Evolutionary conservation across 2,113 vertebrate species (phyloP).

Genomic region (Nestor notabilis): DNA sequence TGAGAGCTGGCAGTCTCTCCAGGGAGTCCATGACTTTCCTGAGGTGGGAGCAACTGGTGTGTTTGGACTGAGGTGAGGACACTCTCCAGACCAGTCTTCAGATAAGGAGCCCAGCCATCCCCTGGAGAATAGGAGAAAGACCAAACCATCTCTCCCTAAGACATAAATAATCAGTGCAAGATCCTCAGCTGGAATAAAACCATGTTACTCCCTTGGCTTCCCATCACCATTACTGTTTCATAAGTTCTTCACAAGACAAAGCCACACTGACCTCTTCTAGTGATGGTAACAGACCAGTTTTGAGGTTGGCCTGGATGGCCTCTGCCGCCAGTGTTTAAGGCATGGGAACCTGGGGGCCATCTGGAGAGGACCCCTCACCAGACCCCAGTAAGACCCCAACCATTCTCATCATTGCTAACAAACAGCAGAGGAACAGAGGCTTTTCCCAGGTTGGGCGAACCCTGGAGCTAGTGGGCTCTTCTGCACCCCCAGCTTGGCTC

Average conservation of each 20-base stretch:
- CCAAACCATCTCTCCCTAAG: neutral
- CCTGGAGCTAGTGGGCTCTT: neutral
- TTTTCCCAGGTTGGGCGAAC: neutral
- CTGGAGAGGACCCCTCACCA: neutral
- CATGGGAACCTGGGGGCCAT: neutral
- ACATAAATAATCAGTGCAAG: neutral
- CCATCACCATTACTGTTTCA: neutral
- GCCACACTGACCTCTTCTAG: neutral
- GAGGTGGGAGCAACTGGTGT: neutral
- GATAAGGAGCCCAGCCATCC: neutral
- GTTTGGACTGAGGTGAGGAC: fast-evolving
- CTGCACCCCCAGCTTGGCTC: neutral
- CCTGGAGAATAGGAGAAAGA: neutral
- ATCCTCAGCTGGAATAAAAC: neutral
- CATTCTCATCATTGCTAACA: neutral
- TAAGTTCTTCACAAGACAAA: neutral
- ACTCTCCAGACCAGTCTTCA: neutral
- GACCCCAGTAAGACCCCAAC: neutral
- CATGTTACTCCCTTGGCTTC: neutral
- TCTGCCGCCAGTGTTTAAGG: neutral
- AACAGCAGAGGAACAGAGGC: neutral
- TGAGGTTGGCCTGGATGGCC: neutral
- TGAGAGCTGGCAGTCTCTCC: neutral
- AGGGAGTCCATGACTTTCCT: neutral
- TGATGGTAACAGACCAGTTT: neutral